Evolutionary conservation across 2,113 vertebrate genomes (phyloP).

Genomic region (Myrmecophaga tridactyla): DNA sequence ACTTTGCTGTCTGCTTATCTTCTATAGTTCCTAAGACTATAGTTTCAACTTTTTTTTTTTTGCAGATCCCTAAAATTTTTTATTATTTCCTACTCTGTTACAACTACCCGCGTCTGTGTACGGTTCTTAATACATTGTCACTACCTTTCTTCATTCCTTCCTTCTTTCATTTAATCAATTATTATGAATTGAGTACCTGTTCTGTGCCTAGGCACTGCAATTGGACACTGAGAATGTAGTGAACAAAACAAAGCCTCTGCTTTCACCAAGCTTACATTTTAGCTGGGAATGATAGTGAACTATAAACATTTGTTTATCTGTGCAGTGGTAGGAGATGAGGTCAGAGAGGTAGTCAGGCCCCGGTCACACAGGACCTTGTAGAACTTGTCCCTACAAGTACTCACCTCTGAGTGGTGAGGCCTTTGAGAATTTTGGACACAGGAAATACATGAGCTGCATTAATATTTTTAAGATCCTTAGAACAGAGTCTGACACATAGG

Average conservation of each 20-base stretch:
- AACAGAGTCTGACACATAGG: not conserved
- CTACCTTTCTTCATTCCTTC: not conserved
- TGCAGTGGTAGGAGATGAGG: not conserved
- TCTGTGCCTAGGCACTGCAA: not conserved
- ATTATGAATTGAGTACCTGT: not conserved
- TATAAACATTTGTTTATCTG: not conserved
- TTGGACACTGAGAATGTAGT: not conserved
- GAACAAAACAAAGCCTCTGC: not conserved
- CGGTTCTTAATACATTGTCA: not conserved
- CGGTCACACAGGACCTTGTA: not conserved
- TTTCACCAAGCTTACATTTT: not conserved
- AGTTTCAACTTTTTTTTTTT: slow-evolving; percentile 28
- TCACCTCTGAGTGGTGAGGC: not conserved
- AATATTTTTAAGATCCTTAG: not conserved
- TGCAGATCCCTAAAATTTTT: not conserved
- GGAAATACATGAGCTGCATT: not conserved
- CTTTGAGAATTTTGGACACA: not conserved
- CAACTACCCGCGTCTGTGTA: not conserved
- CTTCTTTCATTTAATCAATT: not conserved
- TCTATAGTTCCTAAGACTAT: not conserved
- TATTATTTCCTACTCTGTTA: not conserved
- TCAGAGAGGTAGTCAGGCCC: not conserved
- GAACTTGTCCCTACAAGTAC: no score
- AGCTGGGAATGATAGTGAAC: not conserved
- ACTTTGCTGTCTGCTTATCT: not conserved